These are phyloP conservation scores for Habrosyne pyritoides DNA, from an alignment of 2,888 invertebrate species.

Conservation along the genomic window DNA sequence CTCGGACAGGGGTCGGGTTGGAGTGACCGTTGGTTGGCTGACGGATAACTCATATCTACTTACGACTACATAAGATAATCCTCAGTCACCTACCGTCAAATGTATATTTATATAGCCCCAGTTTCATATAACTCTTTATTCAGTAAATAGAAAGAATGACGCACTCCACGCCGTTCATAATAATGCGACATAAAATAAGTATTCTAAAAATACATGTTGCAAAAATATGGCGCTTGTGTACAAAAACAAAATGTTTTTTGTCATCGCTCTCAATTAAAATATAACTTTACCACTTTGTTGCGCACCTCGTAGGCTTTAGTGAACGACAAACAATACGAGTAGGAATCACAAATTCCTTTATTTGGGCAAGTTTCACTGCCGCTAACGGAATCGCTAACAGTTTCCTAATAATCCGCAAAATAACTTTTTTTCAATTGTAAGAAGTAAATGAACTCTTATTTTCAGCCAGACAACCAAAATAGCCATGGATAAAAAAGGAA, in stretches of 20 bases:
- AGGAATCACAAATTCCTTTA: background rate
- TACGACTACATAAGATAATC: background rate
- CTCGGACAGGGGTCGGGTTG: conserved; percentile 36
- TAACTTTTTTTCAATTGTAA: background rate
- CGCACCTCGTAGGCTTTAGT: background rate
- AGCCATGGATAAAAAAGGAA: conserved; percentile 2
- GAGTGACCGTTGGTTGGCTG: conserved; percentile 31
- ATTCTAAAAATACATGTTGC: background rate
- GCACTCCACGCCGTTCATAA: background rate
- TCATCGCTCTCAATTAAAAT: background rate
- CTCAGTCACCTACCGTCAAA: background rate
- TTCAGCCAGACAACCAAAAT: conserved; percentile 1
- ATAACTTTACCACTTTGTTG: background rate
- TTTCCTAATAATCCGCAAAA: background rate
- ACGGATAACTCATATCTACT: conserved; percentile 25
- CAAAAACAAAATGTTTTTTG: background rate
- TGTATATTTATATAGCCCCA: background rate
- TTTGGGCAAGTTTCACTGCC: background rate
- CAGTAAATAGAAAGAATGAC: background rate
- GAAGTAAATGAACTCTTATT: background rate
- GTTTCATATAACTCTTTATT: background rate
- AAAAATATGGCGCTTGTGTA: background rate
- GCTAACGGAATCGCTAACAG: background rate
- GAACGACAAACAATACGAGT: background rate
- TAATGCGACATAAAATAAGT: background rate